These are phyloP conservation scores for Agonopterix alstromeriana DNA, from an alignment of 2,888 invertebrate species.

Conservation along the genomic window DNA sequence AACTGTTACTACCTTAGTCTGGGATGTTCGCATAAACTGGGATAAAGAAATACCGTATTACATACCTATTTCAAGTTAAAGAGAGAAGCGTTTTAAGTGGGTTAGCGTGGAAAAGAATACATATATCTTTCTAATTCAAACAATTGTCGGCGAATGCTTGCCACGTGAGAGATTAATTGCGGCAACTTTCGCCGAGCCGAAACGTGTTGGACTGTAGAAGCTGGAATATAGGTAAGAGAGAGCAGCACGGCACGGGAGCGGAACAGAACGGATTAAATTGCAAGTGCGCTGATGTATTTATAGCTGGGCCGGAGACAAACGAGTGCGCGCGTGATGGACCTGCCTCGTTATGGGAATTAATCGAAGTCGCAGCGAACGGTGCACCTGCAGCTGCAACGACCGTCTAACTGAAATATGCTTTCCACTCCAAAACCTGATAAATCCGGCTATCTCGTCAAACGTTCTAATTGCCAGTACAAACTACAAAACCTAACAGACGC, in stretches of 20 bases:
- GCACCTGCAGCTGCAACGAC: conserved; percentile 46
- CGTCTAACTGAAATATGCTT: conserved; percentile 60
- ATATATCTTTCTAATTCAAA: conserved; percentile 37
- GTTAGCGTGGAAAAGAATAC: conserved; percentile 12
- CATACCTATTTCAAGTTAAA: background rate
- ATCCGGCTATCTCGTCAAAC: conserved; percentile 14
- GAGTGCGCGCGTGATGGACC: conserved; percentile 72
- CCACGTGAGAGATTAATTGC: conserved; percentile 52
- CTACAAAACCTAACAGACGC: conserved; percentile 4
- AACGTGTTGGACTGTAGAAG: conserved; percentile 25
- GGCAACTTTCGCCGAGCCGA: conserved; percentile 52
- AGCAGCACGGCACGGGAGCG: conserved; percentile 47
- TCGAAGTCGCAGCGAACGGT: conserved; percentile 66
- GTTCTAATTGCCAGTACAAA: conserved; percentile 11
- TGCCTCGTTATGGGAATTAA: conserved; percentile 76
- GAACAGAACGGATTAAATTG: conserved; percentile 73
- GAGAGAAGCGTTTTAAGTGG: background rate
- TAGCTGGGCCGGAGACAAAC: conserved; percentile 73
- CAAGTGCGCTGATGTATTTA: conserved; percentile 76
- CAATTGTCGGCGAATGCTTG: conserved; percentile 37
- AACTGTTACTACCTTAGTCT: conserved; percentile 32
- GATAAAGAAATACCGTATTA: conserved; percentile 8
- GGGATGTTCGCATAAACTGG: conserved; percentile 14
- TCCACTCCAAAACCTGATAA: conserved; percentile 24
- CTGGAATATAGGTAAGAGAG: conserved; percentile 34